Conservation (phyloP, 2,113 vertebrate genomes). For the Phyllostomus hastatus region DNA sequence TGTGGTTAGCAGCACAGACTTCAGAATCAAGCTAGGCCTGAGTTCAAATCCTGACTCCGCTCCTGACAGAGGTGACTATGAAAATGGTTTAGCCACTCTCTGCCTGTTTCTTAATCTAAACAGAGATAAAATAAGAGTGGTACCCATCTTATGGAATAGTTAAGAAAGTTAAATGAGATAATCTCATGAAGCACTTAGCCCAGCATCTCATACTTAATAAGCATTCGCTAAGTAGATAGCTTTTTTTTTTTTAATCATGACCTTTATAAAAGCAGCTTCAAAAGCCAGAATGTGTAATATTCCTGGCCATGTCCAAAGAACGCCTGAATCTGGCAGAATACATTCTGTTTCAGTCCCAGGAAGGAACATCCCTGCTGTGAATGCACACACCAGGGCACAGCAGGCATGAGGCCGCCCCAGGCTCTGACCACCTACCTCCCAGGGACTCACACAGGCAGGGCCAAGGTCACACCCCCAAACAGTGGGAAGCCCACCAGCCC, state of each 20-base stretch:
- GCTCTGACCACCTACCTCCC: background rate
- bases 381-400: background rate
- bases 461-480: background rate
- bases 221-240: background rate
- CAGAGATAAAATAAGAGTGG: background rate
- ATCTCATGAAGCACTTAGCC: background rate
- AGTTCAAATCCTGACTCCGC: background rate
- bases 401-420: background rate
- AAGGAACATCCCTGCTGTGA: background rate
- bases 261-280: background rate
- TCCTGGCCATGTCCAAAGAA: background rate
- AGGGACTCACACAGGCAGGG: background rate
- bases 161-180: background rate
- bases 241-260: background rate
- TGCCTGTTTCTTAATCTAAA: background rate
- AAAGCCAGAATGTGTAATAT: background rate
- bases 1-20: background rate
- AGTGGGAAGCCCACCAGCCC: background rate
- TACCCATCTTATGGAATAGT: background rate
- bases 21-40: background rate
- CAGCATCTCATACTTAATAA: background rate
- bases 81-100: background rate
- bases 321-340: background rate
- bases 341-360: background rate
- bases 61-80: background rate